Percentiles rank a stretch among this genome's conserved stretches.
Conservation (phyloP, 2,113 vertebrate species). For the Amphiprion ocellaris region DNA sequence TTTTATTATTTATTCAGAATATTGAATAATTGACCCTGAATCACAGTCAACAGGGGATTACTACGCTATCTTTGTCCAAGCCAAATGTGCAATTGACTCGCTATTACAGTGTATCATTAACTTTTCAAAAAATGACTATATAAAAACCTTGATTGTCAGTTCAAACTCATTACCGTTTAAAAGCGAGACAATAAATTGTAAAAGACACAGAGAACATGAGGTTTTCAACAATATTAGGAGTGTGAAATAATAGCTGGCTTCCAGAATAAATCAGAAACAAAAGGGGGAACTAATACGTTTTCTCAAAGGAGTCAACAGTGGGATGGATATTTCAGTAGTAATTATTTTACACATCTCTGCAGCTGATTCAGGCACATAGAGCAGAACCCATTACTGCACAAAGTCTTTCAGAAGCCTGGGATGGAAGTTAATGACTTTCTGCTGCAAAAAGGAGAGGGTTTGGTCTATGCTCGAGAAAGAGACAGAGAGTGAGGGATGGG, state of each 20-base stretch:
- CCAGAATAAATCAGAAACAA: constrained; percentile 58
- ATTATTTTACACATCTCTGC: constrained; percentile 61
- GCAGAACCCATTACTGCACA: constrained; percentile 61
- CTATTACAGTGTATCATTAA: not conserved
- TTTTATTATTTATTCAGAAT: constrained; percentile 20
- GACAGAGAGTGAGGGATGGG: constrained; percentile 48
- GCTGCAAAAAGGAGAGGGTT: constrained; percentile 42
- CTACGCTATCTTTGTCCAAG: not conserved
- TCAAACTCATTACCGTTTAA: constrained; percentile 17
- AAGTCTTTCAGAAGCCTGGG: constrained; percentile 55
- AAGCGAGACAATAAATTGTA: constrained; percentile 24
- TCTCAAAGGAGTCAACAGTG: constrained; percentile 60
- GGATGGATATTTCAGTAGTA: constrained; percentile 59
- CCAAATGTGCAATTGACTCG: not conserved
- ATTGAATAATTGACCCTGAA: constrained; percentile 7
- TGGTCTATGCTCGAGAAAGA: constrained; percentile 29
- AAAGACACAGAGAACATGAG: constrained; percentile 31
- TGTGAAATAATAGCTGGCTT: constrained; percentile 42
- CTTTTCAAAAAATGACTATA: constrained; percentile 19
- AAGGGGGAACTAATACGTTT: constrained; percentile 55
- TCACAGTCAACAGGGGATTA: constrained; percentile 5
- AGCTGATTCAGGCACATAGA: constrained; percentile 54
- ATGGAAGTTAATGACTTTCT: constrained; percentile 70
- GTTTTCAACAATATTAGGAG: constrained; percentile 47
- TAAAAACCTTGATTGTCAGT: constrained; percentile 12